Base-by-base conservation (phyloP, 2,113 vertebrate genomes). In the Trematocara macrostoma region DNA sequence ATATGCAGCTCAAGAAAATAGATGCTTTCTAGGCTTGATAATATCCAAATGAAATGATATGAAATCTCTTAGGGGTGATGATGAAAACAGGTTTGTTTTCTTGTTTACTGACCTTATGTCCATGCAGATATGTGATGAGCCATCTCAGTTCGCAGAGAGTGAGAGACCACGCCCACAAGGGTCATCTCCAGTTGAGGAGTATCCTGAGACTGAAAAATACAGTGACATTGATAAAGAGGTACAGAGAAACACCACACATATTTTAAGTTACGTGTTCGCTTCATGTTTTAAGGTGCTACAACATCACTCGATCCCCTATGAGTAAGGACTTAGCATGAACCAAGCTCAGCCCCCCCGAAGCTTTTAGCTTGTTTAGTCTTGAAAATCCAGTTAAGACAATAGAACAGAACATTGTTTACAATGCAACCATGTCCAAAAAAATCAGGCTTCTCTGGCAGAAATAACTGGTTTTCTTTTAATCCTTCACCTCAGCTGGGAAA, bases 131-230 rank as follows among this genome's bases (percentile, higher is more conserved):
- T 97, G 95, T 80, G 97, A 97, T 61, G 97, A 97, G 69, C 93
- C 97, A 11, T 81, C 92, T 90, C 94, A 95, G 88, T 93, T 95
- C 83, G 79, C 95, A 86, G 98, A 98, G 94, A 94, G 90, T 87
- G 95, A 99, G 78, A 96, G 98, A 84, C 98, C 98, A 10, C 97
- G 98, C 7, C 98, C 98, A 45, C 98, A 99, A 81, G 98, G 98
- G 74, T 99, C 98, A 11, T 99, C 98, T 3, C 98, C 98, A 1
- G 96, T 99, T 53, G 98, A 98, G 31, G 98, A 99, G 82, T 98
- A 89, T 76, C 91, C 94, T 2, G 31, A 95, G 83, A 96, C 96
- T 38, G 97, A 96, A 5, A 94, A 96, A n/a, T 95, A 96, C 91
- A 83, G 67, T 3, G 92, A 96, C 93, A 96, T 94, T 31, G 95